Evolutionary conservation across 2,888 invertebrate genomes (phyloP).

Genomic region (Trichopoda pennipes): DNA sequence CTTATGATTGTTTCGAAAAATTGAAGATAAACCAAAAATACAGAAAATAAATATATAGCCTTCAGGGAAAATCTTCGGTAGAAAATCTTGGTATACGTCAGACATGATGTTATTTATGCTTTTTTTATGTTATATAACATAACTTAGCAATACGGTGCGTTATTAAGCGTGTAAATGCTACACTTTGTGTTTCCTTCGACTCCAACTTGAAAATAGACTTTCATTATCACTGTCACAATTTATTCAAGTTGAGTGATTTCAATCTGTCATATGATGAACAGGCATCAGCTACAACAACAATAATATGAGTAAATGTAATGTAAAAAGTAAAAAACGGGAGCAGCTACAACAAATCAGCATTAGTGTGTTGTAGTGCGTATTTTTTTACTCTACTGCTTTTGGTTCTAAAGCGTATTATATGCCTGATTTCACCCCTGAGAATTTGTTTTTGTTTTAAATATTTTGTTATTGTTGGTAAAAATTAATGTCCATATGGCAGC

Average conservation of each 20-base stretch:
- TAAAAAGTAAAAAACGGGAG: not conserved
- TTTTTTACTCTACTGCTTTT: conserved; percentile 27
- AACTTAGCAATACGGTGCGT: not conserved
- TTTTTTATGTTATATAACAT: conserved; percentile 20
- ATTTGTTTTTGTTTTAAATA: conserved; percentile 30
- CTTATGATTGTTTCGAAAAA: conserved; percentile 22
- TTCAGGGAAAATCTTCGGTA: not conserved
- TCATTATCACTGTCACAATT: conserved; percentile 76
- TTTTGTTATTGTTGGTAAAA: conserved; percentile 56
- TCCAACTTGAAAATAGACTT: conserved; percentile 55
- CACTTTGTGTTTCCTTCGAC: conserved; percentile 20
- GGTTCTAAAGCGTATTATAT: conserved; percentile 61
- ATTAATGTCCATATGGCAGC: conserved; percentile 81
- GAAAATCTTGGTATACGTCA: conserved; percentile 4
- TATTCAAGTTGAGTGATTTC: conserved; percentile 80
- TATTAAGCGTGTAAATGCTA: not conserved
- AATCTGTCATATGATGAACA: conserved; percentile 77
- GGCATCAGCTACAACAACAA: conserved; percentile 21
- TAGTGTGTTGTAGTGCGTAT: conserved; percentile 29
- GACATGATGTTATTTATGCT: not conserved
- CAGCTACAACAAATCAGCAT: conserved; percentile 53
- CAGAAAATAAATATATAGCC: conserved; percentile 3
- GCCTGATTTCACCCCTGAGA: conserved; percentile 71
- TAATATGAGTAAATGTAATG: not conserved
- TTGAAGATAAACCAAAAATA: not conserved